Evolutionary conservation across 2,113 vertebrate species (phyloP), one percentile per base, ranked within the genome.

Genomic region (Grammomys dolichurus): DNA sequence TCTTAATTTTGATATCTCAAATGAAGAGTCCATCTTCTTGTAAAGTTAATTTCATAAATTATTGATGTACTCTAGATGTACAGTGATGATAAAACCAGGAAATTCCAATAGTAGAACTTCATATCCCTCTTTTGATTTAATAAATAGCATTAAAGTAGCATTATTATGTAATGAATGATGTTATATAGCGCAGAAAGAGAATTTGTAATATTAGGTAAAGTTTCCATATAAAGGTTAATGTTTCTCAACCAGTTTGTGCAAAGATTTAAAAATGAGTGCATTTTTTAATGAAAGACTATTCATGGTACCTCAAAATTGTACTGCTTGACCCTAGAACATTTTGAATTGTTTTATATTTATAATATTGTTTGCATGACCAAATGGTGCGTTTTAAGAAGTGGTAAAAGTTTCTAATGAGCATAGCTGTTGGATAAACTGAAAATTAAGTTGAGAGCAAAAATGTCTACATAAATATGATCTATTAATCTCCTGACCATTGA

Each of bases 341-440:
- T 95, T 58, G 16, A 89, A 96, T 90, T 95, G 65, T 92, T 88
- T 96, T 91, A 88, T 56, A 76, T 95, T 96, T 87, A 92, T 92
- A 89, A 89, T 87, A 96, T 80, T 87, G 43, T 95, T 95, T 91
- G 10, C 51, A 58, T 28, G 11, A 91, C n/a, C 7, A 78, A 96
- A 88, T 96, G 76, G 94, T 95, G 67, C 22, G 84, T 93, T 94
- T 95, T 87, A 94, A 89, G 65, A 92, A 91, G 82, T 91, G 48
- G 48, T 92, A 90, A 97, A 93, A 94, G 19, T 14, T 48, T 76
- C 54, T 84, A 85, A 75, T 82, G 60, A 92, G 51, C 84, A 43
- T 69, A 89, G 36, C 80, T 46, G 43, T 92, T 93, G 40, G 89
- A 92, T 84, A 92, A 95, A 77, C 48, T 94, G 43, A 90, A 95